A percentile compares a stretch with the other conserved stretches of the same genome.
These are phyloP conservation scores for Eilema sororculum DNA, from an alignment of 2,888 invertebrate genomes.

Conservation along the genomic window DNA sequence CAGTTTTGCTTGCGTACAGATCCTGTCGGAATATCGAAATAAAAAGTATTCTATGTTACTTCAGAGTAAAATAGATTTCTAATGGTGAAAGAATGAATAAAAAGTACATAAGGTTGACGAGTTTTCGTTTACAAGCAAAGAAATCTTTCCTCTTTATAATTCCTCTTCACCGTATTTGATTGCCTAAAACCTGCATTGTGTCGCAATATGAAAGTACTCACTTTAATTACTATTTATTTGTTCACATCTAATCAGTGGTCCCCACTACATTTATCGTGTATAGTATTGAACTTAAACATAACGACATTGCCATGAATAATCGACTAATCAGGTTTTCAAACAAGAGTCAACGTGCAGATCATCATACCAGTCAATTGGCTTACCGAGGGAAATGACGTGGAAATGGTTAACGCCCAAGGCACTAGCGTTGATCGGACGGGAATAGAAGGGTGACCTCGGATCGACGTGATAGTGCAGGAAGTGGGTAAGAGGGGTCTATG, in stretches of 20 bases:
- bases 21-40: too few species aligned
- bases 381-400: constrained; percentile 72
- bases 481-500: constrained; percentile 15
- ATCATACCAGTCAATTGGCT: constrained; percentile 63
- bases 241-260: not conserved
- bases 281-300: not conserved
- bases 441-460: constrained; percentile 68
- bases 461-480: constrained; percentile 34
- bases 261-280: not conserved
- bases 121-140: too few species aligned
- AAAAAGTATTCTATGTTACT: too few species aligned
- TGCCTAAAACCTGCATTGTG: not conserved
- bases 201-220: not conserved
- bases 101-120: too few species aligned
- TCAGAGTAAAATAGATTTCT: too few species aligned
- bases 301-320: constrained; percentile 23
- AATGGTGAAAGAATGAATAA: too few species aligned
- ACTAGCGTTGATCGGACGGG: constrained; percentile 75
- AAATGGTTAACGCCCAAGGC: constrained; percentile 81
- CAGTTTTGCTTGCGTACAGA: too few species aligned
- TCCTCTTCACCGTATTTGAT: not conserved
- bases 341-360: constrained; percentile 43
- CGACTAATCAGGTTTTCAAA: constrained; percentile 36
- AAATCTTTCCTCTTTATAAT: too few species aligned
- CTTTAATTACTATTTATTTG: not conserved